Evolutionary conservation across 2,113 vertebrate species (phyloP).

Genomic region (Colistium nudipinnis): DNA sequence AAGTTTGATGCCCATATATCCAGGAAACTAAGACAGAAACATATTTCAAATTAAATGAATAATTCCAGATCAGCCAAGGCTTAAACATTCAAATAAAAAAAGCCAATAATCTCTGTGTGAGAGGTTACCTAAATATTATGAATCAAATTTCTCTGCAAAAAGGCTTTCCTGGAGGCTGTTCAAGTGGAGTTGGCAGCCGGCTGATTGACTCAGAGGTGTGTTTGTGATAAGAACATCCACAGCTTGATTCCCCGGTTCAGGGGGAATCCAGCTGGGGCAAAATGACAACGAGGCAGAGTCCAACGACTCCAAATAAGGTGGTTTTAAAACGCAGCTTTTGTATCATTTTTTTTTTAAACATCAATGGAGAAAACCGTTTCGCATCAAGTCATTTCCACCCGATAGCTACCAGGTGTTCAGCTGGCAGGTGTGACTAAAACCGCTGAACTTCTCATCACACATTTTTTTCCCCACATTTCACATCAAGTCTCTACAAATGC

Average conservation of each 20-base stretch:
- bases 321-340: neutral
- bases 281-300: neutral
- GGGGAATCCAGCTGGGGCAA: neutral
- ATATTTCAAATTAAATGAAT: slow-evolving; percentile 27
- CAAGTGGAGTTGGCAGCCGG: slow-evolving; percentile 31
- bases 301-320: neutral
- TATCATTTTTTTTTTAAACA: slow-evolving; percentile 3
- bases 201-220: slow-evolving; percentile 25
- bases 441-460: slow-evolving; percentile 5
- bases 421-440: slow-evolving; percentile 9
- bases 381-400: slow-evolving; percentile 13
- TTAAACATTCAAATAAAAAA: slow-evolving; percentile 43
- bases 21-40: slow-evolving; percentile 36
- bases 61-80: slow-evolving; percentile 28
- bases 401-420: slow-evolving; percentile 31
- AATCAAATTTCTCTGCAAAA: slow-evolving; percentile 37
- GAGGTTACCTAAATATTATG: slow-evolving; percentile 18
- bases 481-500: neutral
- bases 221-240: slow-evolving; percentile 36
- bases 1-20: slow-evolving; percentile 45
- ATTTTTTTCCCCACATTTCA: neutral
- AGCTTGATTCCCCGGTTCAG: slow-evolving; percentile 35
- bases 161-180: slow-evolving; percentile 35
- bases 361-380: neutral
- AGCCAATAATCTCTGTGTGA: slow-evolving; percentile 42